A percentile compares a stretch with the other conserved stretches of the same genome.
Evolutionary conservation across 1,140 invertebrate species (phyloP).

Genomic region (Augochlora pura): DNA sequence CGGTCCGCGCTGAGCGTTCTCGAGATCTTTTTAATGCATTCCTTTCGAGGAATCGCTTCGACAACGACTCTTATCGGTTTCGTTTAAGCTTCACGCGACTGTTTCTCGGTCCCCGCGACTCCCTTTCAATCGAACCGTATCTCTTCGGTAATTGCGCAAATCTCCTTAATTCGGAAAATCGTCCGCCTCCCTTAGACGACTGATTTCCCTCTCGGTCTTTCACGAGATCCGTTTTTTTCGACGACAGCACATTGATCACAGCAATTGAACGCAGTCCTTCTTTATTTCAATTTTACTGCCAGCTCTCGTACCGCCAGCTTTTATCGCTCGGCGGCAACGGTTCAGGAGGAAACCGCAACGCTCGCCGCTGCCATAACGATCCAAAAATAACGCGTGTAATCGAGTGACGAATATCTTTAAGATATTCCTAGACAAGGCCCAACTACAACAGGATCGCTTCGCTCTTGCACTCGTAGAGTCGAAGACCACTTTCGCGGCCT

Average conservation of each 20-base stretch:
- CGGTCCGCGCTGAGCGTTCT: neutral
- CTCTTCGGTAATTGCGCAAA: neutral
- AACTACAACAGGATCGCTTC: too few relatives aligned
- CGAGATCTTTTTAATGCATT: neutral
- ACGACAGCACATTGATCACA: neutral
- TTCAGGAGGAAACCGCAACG: too few relatives aligned
- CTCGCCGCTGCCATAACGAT: too few relatives aligned
- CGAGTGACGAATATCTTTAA: too few relatives aligned
- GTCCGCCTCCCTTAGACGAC: neutral
- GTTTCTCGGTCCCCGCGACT: neutral
- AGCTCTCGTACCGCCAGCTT: too few relatives aligned
- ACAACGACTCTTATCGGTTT: neutral
- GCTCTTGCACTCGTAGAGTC: too few relatives aligned
- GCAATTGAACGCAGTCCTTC: too few relatives aligned
- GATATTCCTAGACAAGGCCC: too few relatives aligned
- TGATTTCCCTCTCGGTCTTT: neutral
- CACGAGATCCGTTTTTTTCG: neutral
- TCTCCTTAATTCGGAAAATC: neutral
- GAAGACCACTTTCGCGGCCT: too few relatives aligned
- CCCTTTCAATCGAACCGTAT: conserved; percentile 13
- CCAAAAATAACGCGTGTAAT: too few relatives aligned
- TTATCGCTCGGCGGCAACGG: too few relatives aligned
- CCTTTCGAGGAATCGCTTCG: neutral
- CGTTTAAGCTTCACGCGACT: neutral
- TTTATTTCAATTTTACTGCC: too few relatives aligned